A percentile compares a stretch with the other conserved stretches of the same genome.
Evolutionary conservation across 2,113 vertebrate genomes (phyloP).

Genomic region (Tragelaphus imberbis): DNA sequence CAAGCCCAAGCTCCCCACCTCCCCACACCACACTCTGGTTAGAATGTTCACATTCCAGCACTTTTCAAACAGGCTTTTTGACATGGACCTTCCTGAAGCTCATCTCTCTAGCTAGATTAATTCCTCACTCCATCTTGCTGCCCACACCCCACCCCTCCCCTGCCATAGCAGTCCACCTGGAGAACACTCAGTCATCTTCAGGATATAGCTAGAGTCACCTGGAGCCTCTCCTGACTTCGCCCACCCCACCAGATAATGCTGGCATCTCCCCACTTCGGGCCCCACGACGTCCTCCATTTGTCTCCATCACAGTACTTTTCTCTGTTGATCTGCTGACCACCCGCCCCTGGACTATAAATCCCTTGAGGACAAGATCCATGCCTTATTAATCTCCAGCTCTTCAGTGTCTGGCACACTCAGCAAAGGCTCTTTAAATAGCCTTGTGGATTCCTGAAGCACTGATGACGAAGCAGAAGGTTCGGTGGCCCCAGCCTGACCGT

Average conservation of each 20-base stretch:
- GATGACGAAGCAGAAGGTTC: neutral
- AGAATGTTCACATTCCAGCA: neutral
- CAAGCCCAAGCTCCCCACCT: neutral
- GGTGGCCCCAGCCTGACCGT: neutral
- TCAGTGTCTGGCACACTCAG: neutral
- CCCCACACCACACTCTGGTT: accelerated
- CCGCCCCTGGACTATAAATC: accelerated
- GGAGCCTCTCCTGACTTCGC: neutral
- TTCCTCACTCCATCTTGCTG: neutral
- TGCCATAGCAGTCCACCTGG: neutral
- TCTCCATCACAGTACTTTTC: neutral
- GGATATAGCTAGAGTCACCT: neutral
- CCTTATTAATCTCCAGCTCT: neutral
- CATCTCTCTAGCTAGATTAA: neutral
- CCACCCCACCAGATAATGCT: too few relatives aligned
- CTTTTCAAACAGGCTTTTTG: neutral
- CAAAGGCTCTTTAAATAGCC: neutral
- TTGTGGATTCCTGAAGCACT: neutral
- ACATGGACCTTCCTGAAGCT: neutral
- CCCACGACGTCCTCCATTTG: accelerated
- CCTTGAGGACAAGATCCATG: neutral
- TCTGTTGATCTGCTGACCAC: neutral
- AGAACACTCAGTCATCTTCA: neutral
- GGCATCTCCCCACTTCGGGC: neutral
- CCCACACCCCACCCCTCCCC: neutral